Evolutionary conservation across 2,797 vertebrate species (phyloP).

Genomic region (Spinibarbus caldwelli): DNA sequence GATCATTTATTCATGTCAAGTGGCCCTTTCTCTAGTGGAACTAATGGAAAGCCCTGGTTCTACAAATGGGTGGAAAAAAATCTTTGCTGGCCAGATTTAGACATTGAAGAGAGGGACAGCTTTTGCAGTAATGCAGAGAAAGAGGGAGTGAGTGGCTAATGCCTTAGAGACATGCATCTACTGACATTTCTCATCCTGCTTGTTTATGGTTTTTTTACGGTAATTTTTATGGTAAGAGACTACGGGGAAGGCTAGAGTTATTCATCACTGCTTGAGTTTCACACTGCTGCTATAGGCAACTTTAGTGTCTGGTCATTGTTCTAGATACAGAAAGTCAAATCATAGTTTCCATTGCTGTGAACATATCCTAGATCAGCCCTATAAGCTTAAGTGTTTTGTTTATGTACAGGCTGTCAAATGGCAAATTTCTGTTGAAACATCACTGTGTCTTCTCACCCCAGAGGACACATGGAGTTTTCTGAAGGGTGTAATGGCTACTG

Average conservation of each 20-base stretch:
- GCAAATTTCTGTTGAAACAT: neutral
- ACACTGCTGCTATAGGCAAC: slow-evolving; percentile 24
- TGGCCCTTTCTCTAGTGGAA: slow-evolving; percentile 65
- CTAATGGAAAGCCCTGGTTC: slow-evolving; percentile 72
- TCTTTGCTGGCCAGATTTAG: slow-evolving; percentile 72
- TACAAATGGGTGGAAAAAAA: slow-evolving; percentile 61
- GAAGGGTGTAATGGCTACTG: neutral
- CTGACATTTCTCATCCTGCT: slow-evolving; percentile 78
- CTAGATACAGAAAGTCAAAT: slow-evolving; percentile 12
- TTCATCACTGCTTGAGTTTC: slow-evolving; percentile 65
- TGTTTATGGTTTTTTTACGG: slow-evolving; percentile 66
- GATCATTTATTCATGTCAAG: slow-evolving; percentile 64
- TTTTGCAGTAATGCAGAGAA: slow-evolving; percentile 69
- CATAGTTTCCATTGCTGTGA: neutral
- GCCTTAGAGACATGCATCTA: slow-evolving; percentile 66
- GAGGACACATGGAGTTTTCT: neutral
- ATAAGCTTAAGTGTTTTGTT: neutral
- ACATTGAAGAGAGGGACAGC: slow-evolving; percentile 53
- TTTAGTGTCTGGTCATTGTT: slow-evolving; percentile 20
- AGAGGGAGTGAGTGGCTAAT: slow-evolving; percentile 51
- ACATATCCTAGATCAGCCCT: neutral
- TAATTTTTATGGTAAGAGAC: slow-evolving; percentile 61
- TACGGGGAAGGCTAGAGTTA: slow-evolving; percentile 59
- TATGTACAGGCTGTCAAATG: slow-evolving; percentile 5
- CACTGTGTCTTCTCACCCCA: neutral